These are phyloP conservation scores for Formicarius rufipectus DNA, from an alignment of 2,113 vertebrate genomes.

Conservation along the genomic window DNA sequence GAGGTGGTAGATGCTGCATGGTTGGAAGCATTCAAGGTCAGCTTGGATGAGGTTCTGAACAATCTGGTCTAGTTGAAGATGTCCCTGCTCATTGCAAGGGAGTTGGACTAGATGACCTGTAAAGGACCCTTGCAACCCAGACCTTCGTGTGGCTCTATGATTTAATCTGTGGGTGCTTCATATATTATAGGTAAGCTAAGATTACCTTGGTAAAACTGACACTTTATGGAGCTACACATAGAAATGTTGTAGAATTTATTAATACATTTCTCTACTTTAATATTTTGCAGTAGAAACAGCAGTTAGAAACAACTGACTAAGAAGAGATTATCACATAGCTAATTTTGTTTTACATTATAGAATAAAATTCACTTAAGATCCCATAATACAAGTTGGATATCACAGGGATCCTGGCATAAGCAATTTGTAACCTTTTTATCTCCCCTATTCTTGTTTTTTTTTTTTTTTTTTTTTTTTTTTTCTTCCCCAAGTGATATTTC, in stretches of 20 bases:
- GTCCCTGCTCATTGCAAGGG: not conserved
- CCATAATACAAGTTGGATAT: not conserved
- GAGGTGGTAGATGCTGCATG: fast-evolving
- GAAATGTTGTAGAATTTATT: not conserved
- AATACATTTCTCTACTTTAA: not conserved
- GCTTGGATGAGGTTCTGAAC: not conserved
- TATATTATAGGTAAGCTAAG: not conserved
- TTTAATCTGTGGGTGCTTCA: not conserved
- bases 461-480: too few relatives aligned
- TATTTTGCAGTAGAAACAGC: not conserved
- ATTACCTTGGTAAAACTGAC: not conserved
- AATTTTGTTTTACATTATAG: not conserved
- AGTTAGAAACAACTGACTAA: not conserved
- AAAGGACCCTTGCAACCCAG: not conserved
- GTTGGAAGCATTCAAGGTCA: not conserved
- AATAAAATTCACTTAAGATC: not conserved
- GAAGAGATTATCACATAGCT: not conserved
- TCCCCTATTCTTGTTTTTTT: not conserved
- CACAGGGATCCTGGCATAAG: not conserved
- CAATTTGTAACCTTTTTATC: not conserved
- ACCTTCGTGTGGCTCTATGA: not conserved
- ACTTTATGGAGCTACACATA: not conserved
- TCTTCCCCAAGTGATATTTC: not conserved
- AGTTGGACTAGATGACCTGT: not conserved
- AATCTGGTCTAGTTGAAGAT: not conserved